Conservation (phyloP, 1,140 invertebrate genomes). For the Ips nitidus region DNA sequence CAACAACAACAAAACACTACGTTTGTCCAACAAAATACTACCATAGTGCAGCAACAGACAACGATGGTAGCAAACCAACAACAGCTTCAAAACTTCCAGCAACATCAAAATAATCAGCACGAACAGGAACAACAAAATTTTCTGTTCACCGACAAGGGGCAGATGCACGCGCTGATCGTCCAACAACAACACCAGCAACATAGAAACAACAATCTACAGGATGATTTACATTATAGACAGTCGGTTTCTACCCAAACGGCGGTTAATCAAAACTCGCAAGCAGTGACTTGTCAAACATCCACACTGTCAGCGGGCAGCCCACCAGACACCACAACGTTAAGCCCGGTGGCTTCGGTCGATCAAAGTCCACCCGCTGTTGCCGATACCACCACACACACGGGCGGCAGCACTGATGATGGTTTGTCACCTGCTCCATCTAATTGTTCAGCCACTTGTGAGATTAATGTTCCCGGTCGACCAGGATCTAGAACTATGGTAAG, state of each 20-base stretch:
- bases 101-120: constrained; percentile 40
- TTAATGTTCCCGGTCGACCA: constrained; percentile 48
- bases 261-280: constrained; percentile 60
- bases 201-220: constrained; percentile 49
- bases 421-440: constrained; percentile 51
- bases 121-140: constrained; percentile 48
- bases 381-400: constrained; percentile 60
- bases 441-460: constrained; percentile 44
- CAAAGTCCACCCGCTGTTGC: constrained; percentile 62
- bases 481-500: constrained; percentile 59
- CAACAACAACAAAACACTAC: constrained; percentile 72
- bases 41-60: constrained; percentile 67
- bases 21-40: constrained; percentile 71
- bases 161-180: constrained; percentile 56
- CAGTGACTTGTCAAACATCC: constrained; percentile 58
- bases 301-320: constrained; percentile 58
- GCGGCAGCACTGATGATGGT: constrained; percentile 54
- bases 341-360: constrained; percentile 60
- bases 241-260: constrained; percentile 76
- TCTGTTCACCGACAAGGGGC: constrained; percentile 51
- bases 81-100: constrained; percentile 47
- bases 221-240: constrained; percentile 53
- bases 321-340: constrained; percentile 80
- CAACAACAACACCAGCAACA: constrained; percentile 51
- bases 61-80: constrained; percentile 74